Percentiles rank a stretch among this genome's conserved stretches.
Evolutionary conservation across 2,113 vertebrate genomes (phyloP).

Genomic region (Protobothrops mucrosquamatus): DNA sequence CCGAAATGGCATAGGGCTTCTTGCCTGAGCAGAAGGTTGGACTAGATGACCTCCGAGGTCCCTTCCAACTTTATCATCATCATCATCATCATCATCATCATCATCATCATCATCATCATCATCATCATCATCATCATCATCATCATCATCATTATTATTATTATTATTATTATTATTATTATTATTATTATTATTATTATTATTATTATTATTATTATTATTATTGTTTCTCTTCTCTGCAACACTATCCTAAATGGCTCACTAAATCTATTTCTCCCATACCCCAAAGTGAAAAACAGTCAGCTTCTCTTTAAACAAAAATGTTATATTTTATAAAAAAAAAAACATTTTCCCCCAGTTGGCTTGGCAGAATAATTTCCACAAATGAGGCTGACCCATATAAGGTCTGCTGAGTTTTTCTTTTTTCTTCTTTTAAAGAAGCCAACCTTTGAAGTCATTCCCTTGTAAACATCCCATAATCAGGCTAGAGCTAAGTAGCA

Average conservation of each 20-base stretch:
- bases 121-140: too few species aligned
- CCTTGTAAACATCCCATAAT: constrained; percentile 9
- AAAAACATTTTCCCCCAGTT: not conserved
- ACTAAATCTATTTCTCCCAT: not conserved
- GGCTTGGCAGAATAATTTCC: not conserved
- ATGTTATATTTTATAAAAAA: not conserved
- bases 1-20: too few species aligned
- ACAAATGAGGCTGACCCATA: not conserved
- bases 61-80: too few species aligned
- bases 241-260: not conserved
- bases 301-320: not conserved
- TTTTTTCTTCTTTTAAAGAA: not conserved
- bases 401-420: constrained; percentile 16
- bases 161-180: too few species aligned
- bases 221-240: not conserved
- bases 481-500: not conserved
- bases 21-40: too few species aligned
- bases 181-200: too few species aligned
- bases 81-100: too few species aligned
- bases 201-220: too few species aligned
- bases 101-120: too few species aligned
- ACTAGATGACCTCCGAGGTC: too few species aligned
- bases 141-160: too few species aligned
- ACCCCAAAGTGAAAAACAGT: not conserved
- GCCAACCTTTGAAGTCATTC: not conserved